Evolutionary conservation across 2,113 vertebrate genomes (phyloP).

Genomic region (Isichthys henryi): DNA sequence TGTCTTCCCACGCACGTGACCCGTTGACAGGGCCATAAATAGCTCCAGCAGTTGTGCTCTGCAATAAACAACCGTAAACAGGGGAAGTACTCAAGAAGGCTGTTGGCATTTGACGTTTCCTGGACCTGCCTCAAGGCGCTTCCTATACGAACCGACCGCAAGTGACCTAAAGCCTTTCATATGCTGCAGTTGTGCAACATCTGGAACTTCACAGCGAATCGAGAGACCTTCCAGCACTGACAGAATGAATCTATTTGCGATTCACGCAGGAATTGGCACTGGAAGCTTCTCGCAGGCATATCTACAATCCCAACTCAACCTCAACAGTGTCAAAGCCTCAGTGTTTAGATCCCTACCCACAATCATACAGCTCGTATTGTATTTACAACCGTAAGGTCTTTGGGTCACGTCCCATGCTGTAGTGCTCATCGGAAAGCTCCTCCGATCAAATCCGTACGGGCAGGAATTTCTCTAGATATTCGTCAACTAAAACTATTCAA

Average conservation of each 20-base stretch:
- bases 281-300: neutral
- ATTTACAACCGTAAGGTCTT: neutral
- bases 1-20: conserved; percentile 6
- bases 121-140: neutral
- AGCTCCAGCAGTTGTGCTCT: conserved; percentile 16
- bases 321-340: neutral
- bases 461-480: neutral
- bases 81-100: conserved; percentile 31
- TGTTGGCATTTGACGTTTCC: conserved; percentile 28
- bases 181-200: neutral
- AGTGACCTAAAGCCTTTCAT: neutral
- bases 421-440: neutral
- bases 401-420: neutral
- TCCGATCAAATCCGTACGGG: neutral
- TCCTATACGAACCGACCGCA: neutral
- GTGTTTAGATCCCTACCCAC: neutral
- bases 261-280: neutral
- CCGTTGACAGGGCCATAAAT: conserved; percentile 16
- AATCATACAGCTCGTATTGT: neutral
- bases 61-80: conserved; percentile 29
- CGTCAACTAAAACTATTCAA: neutral
- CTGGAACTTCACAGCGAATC: neutral
- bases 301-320: neutral
- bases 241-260: neutral
- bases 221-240: conserved; percentile 20